Conservation (phyloP, 1,140 invertebrate species). For the Drosophila setifemur region DNA sequence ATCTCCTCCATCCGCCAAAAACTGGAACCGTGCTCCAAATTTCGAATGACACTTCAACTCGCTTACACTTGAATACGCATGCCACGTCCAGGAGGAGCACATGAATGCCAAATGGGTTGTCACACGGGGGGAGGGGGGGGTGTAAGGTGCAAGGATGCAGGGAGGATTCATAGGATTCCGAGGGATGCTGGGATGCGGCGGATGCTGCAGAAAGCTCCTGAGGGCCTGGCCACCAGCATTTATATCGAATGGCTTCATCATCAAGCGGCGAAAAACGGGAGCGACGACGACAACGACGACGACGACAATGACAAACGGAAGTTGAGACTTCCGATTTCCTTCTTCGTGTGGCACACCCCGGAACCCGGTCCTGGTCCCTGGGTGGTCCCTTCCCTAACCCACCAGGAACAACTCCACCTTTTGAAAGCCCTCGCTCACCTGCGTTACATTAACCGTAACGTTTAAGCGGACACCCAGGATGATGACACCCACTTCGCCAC, state of each 20-base stretch:
- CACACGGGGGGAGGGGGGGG: neutral
- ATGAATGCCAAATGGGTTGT: conserved; percentile 57
- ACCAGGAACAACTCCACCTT: neutral
- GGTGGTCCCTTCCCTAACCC: too few species aligned
- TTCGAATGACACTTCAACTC: conserved; percentile 74
- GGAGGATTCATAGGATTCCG: neutral
- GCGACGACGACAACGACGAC: conserved; percentile 21
- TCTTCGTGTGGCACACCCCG: conserved; percentile 5
- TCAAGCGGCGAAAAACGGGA: conserved; percentile 16
- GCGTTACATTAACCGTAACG: conserved; percentile 31
- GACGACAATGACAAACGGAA: conserved; percentile 62
- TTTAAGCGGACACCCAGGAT: conserved; percentile 28
- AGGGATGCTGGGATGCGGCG: too few species aligned
- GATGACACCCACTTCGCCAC: neutral
- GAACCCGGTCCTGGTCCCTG: too few species aligned
- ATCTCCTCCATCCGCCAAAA: neutral
- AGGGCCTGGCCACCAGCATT: conserved; percentile 50
- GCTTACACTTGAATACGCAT: conserved; percentile 75
- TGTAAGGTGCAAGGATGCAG: neutral
- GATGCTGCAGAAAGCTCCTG: conserved; percentile 5
- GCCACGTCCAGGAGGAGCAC: conserved; percentile 65
- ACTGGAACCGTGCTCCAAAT: conserved; percentile 59
- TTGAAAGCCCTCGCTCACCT: conserved; percentile 16
- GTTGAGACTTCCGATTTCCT: conserved; percentile 63
- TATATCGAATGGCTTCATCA: conserved; percentile 77